Evolutionary conservation across 1,140 invertebrate species (phyloP).

Genomic region (Bombus huntii): DNA sequence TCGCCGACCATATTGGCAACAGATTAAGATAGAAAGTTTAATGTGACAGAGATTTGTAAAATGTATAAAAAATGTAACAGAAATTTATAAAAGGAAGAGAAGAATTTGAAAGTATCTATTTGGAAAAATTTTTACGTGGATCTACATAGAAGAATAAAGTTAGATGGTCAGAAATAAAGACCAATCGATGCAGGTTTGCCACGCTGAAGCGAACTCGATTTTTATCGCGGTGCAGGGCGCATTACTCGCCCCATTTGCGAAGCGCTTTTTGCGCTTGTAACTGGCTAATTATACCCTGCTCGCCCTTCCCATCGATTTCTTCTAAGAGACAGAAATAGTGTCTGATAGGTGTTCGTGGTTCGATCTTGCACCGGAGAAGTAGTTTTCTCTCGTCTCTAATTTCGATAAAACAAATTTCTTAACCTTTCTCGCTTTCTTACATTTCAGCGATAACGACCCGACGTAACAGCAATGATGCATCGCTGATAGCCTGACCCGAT

Average conservation of each 20-base stretch:
- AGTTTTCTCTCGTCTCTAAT: neutral
- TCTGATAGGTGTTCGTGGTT: neutral
- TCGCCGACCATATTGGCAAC: neutral
- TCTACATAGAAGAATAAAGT: neutral
- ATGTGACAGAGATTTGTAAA: neutral
- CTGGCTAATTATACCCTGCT: constrained; percentile 55
- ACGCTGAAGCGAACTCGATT: constrained; percentile 26
- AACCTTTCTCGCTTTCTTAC: neutral
- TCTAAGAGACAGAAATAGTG: constrained; percentile 53
- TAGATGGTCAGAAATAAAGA: constrained; percentile 46
- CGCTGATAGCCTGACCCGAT: no score
- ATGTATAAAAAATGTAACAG: no score
- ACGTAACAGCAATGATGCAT: no score
- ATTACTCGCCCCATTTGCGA: constrained; percentile 55
- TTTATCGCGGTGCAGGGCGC: constrained; percentile 47
- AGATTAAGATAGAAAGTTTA: neutral
- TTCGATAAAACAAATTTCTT: neutral
- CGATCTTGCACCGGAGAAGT: neutral
- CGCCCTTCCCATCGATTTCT: constrained; percentile 59
- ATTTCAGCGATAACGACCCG: neutral
- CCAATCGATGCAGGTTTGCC: constrained; percentile 41
- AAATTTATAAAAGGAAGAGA: neutral
- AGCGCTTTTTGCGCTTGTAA: constrained; percentile 41
- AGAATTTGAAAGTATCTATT: neutral
- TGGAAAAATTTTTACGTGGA: neutral